Conservation (phyloP, 2,113 vertebrate species). For the Chascanopsetta lugubris region DNA sequence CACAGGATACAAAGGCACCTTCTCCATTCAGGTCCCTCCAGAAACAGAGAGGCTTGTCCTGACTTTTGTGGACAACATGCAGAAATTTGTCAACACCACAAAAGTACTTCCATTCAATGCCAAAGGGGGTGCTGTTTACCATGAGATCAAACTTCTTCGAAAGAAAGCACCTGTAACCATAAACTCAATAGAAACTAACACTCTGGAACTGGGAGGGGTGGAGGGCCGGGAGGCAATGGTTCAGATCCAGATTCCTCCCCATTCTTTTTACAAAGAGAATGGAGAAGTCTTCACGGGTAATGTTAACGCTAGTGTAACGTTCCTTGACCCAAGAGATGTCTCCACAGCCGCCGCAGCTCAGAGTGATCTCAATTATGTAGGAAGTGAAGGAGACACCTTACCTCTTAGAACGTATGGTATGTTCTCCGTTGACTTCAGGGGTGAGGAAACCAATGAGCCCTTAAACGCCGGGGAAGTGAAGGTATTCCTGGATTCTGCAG, state of each 20-base stretch:
- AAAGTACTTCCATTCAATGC: slow-evolving; percentile 94
- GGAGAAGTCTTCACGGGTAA: slow-evolving; percentile 91
- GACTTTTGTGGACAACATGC: slow-evolving; percentile 94
- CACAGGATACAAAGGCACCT: slow-evolving; percentile 97
- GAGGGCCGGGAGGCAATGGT: slow-evolving; percentile 88
- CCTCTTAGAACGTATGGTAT: slow-evolving; percentile 95
- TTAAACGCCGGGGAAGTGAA: slow-evolving; percentile 93
- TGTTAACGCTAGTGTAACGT: slow-evolving; percentile 93
- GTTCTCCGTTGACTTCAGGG: slow-evolving; percentile 95
- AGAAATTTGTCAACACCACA: slow-evolving; percentile 96
- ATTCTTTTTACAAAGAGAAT: slow-evolving; percentile 90
- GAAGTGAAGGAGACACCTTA: slow-evolving; percentile 88
- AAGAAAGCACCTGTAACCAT: slow-evolving; percentile 87
- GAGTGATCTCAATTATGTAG: slow-evolving; percentile 94
- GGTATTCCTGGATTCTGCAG: slow-evolving; percentile 89
- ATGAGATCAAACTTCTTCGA: slow-evolving; percentile 92
- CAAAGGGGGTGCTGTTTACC: slow-evolving; percentile 92
- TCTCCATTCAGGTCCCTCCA: slow-evolving; percentile 90
- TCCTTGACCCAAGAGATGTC: slow-evolving; percentile 92
- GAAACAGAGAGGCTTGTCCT: slow-evolving; percentile 92
- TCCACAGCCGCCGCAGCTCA: slow-evolving; percentile 88
- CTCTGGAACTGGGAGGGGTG: slow-evolving; percentile 89
- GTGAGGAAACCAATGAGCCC: slow-evolving; percentile 84
- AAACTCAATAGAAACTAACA: slow-evolving; percentile 85
- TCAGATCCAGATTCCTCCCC: slow-evolving; percentile 91